These are phyloP conservation scores for Linnaemya vulpina DNA, from an alignment of 2,888 invertebrate species.

Conservation along the genomic window DNA sequence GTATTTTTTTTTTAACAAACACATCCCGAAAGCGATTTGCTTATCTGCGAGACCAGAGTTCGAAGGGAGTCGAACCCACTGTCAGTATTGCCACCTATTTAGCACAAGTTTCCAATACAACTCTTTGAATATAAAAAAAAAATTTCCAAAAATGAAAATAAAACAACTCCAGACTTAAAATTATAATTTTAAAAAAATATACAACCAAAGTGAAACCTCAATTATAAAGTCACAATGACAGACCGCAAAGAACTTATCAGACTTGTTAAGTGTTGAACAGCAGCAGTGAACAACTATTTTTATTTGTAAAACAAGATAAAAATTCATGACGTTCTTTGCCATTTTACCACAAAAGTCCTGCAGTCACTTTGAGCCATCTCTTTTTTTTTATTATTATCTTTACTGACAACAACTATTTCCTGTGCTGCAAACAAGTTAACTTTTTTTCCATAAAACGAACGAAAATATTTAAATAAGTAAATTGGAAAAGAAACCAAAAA, in stretches of 20 bases:
- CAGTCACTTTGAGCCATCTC: background rate
- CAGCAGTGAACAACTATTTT: conserved; percentile 14
- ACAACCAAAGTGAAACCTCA: background rate
- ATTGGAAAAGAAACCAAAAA: conserved; percentile 4
- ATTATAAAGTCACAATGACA: background rate
- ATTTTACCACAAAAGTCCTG: background rate
- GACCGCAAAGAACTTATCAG: background rate
- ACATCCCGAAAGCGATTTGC: no score
- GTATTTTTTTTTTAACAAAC: no score
- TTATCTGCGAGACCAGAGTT: no score
- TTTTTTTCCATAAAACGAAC: background rate
- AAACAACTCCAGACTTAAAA: no score
- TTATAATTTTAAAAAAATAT: background rate
- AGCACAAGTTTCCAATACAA: no score
- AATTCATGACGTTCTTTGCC: background rate
- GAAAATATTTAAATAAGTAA: conserved; percentile 40
- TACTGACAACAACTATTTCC: background rate
- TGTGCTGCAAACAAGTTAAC: conserved; percentile 10
- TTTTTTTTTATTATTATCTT: background rate
- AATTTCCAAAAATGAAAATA: no score
- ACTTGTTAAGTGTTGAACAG: background rate
- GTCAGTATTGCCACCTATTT: no score
- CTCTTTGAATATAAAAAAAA: no score
- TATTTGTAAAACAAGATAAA: background rate
- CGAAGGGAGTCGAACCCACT: no score